Conservation (phyloP, 2,113 vertebrate species). For the Carassius gibelio region DNA sequence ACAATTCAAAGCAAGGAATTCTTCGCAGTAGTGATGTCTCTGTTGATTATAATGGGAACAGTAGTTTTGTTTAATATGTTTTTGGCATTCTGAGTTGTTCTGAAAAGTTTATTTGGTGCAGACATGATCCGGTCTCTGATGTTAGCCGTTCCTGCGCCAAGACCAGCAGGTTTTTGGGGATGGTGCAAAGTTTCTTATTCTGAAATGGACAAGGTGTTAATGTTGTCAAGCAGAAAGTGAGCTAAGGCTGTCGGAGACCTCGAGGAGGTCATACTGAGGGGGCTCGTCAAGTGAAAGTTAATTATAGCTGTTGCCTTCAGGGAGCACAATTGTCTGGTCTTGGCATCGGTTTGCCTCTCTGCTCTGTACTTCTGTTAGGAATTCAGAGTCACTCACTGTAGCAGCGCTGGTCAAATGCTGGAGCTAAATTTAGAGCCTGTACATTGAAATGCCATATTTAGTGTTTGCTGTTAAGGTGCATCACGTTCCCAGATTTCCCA, state of each 20-base stretch:
- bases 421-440: slow-evolving; percentile 51
- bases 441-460: slow-evolving; percentile 16
- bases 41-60: not conserved
- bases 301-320: slow-evolving; percentile 65
- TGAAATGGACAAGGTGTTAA: not conserved
- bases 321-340: slow-evolving; percentile 60
- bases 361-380: not conserved
- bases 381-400: not conserved
- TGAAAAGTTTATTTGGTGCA: not conserved
- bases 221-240: not conserved
- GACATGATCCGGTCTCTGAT: not conserved
- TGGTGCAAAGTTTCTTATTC: not conserved
- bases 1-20: not conserved
- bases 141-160: not conserved
- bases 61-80: not conserved
- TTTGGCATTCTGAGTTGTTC: not conserved
- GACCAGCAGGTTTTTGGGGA: not conserved
- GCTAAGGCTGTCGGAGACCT: slow-evolving; percentile 21
- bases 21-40: not conserved
- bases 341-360: slow-evolving; percentile 51
- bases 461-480: not conserved
- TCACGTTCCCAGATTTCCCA: slow-evolving; percentile 54
- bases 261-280: slow-evolving; percentile 36
- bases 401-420: not conserved
- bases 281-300: slow-evolving; percentile 59